Conservation (phyloP, 2,113 vertebrate genomes). For the Elaphurus davidianus region DNA sequence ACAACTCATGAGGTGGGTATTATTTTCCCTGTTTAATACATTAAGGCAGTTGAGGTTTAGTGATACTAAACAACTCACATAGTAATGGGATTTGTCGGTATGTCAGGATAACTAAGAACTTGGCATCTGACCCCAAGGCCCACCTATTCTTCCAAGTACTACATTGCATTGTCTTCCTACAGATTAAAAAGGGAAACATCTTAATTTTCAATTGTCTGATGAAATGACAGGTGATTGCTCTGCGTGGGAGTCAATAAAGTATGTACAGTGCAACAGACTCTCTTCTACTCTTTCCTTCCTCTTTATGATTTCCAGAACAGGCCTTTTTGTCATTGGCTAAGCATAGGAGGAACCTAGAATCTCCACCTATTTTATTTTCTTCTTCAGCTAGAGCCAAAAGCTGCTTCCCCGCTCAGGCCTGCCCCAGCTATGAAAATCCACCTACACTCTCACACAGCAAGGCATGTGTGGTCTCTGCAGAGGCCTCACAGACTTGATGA, state of each 20-base stretch:
- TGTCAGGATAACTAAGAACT: background rate
- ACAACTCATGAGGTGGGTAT: background rate
- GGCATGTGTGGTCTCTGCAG: background rate
- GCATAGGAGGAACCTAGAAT: background rate
- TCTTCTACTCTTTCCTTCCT: background rate
- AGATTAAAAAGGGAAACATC: background rate
- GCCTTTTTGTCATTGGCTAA: background rate
- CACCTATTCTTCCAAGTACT: background rate
- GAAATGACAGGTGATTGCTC: background rate
- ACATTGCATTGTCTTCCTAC: background rate
- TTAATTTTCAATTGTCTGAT: background rate
- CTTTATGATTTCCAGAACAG: background rate
- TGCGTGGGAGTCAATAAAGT: background rate
- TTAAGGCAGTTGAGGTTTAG: background rate
- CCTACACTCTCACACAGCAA: background rate
- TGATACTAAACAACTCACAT: background rate
- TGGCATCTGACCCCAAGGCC: background rate
- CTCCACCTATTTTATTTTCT: background rate
- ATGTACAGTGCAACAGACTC: background rate
- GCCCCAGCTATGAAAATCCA: background rate
- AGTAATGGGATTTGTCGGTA: background rate
- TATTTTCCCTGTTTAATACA: background rate
- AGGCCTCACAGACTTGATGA: background rate
- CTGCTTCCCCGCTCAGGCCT: background rate
- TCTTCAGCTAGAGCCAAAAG: background rate